Conservation (phyloP, 53 echinoderm and acorn worm species). For the Zoroaster sp. region DNA sequence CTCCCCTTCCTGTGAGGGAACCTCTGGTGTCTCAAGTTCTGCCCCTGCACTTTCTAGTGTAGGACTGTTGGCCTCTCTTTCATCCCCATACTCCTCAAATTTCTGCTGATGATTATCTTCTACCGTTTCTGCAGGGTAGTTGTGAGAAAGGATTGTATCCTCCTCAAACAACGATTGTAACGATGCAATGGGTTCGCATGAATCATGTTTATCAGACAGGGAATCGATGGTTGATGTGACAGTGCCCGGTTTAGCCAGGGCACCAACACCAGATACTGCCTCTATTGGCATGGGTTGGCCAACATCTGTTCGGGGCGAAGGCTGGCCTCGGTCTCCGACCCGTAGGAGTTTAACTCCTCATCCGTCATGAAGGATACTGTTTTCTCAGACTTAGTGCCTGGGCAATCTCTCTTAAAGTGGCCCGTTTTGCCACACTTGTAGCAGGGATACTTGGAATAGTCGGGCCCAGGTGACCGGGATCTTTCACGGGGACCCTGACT, state of each 20-base stretch:
- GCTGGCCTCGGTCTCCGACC: conserved; percentile 38
- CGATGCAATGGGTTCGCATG: no score
- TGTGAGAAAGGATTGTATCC: neutral
- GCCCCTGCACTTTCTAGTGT: neutral
- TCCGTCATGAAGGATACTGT: conserved; percentile 15
- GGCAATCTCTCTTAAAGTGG: conserved; percentile 28
- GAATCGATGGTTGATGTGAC: neutral
- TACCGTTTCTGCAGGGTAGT: neutral
- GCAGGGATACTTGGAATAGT: neutral
- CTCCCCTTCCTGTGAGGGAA: neutral
- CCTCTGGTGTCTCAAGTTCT: neutral
- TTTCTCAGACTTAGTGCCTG: neutral
- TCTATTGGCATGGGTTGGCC: neutral
- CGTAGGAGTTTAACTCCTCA: conserved; percentile 24
- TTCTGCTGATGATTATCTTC: neutral
- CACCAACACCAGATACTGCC: neutral
- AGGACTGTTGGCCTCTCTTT: neutral
- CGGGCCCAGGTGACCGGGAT: neutral
- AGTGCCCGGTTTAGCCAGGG: neutral
- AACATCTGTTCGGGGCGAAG: neutral
- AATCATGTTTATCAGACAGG: no score
- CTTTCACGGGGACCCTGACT: neutral
- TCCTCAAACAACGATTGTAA: neutral
- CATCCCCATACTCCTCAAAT: neutral
- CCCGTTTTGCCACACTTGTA: conserved; percentile 13